phyloP scores from a whole-genome alignment of 2,888 invertebrate species.

The Ceratothoa steindachneri region DNA sequence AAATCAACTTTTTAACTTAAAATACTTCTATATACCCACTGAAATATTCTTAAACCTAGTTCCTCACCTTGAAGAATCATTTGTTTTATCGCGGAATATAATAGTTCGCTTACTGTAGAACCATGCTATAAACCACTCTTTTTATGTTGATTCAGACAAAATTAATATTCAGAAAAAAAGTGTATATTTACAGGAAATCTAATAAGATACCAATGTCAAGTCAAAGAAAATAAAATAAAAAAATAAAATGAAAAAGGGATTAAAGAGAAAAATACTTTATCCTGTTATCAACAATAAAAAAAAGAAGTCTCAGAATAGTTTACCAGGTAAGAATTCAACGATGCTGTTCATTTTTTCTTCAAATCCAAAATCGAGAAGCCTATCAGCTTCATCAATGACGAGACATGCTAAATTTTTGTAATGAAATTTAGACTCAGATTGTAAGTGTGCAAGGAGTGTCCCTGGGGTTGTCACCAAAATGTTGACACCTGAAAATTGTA shows the following conservation, averaged over 20 bases:
- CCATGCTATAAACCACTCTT: no score
- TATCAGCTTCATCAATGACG: constrained; percentile 96
- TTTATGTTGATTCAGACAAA: no score
- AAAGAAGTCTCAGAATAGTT: no score
- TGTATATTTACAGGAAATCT: no score
- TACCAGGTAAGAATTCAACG: constrained; percentile 84
- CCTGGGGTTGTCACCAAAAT: constrained; percentile 95
- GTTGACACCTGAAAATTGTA: constrained; percentile 65
- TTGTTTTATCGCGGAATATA: no score
- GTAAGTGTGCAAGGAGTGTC: constrained; percentile 85
- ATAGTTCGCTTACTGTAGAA: no score
- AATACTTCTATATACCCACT: no score
- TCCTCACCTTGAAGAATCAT: no score
- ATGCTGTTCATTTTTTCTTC: constrained; percentile 96
- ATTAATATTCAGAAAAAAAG: no score
- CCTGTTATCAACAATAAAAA: no score
- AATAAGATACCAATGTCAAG: neutral
- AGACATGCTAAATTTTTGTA: constrained; percentile 91
- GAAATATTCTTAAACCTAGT: no score
- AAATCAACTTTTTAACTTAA: no score
- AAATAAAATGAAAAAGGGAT: neutral
- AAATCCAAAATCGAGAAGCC: constrained; percentile 94
- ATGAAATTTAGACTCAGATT: constrained; percentile 85
- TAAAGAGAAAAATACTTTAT: neutral
- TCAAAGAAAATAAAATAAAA: neutral